phyloP scores from a whole-genome alignment of 2,888 invertebrate species.

The Rosalia funebris region DNA sequence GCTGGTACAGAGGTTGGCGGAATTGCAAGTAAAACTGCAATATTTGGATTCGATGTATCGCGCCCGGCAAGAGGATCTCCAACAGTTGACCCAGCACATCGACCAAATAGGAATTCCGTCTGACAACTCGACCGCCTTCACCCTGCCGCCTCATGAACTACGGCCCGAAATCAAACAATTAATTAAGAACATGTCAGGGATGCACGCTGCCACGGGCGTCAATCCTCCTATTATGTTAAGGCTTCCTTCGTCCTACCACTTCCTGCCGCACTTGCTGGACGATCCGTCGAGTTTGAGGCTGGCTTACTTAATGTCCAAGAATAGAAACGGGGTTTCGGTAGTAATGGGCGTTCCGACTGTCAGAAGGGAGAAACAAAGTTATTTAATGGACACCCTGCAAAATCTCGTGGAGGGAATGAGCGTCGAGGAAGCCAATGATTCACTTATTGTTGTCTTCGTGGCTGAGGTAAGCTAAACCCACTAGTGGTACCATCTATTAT shows the following conservation, averaged over 20 bases:
- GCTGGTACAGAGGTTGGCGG: constrained; percentile 76
- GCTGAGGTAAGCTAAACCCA: constrained; percentile 85
- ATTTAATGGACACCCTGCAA: constrained; percentile 85
- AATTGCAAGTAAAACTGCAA: constrained; percentile 80
- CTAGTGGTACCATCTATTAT: no score
- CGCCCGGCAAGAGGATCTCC: constrained; percentile 80
- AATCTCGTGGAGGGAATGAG: constrained; percentile 85
- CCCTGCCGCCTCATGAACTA: constrained; percentile 52
- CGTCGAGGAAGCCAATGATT: constrained; percentile 76
- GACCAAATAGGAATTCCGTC: constrained; percentile 61
- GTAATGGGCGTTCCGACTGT: constrained; percentile 93
- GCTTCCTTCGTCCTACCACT: constrained; percentile 83
- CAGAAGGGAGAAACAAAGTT: constrained; percentile 86
- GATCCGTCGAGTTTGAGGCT: constrained; percentile 82
- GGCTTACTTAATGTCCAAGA: constrained; percentile 79
- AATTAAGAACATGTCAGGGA: constrained; percentile 63
- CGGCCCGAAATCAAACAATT: constrained; percentile 58
- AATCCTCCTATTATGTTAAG: constrained; percentile 67
- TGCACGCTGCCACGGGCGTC: constrained; percentile 64
- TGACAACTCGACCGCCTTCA: constrained; percentile 48
- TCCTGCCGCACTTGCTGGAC: constrained; percentile 86
- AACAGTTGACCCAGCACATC: constrained; percentile 74
- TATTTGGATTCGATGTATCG: constrained; percentile 83
- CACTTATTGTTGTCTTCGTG: constrained; percentile 85
- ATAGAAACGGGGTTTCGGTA: constrained; percentile 79